These are phyloP conservation scores for Calephelis virginiensis DNA, from an alignment of 1,140 invertebrate genomes.

Conservation along the genomic window DNA sequence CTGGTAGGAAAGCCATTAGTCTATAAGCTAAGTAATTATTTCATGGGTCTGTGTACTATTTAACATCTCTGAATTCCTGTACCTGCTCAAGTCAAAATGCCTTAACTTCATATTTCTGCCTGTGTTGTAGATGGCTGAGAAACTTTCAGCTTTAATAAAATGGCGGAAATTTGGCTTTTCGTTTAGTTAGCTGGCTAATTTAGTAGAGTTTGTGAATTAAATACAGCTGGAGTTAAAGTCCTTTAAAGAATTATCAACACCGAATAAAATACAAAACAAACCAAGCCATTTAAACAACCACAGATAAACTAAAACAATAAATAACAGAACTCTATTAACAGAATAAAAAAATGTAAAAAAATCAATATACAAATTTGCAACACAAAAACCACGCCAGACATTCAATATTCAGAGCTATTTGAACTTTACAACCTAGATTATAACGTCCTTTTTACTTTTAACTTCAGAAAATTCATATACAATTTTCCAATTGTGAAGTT, in stretches of 20 bases:
- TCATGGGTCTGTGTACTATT: too few relatives aligned
- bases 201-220: too few relatives aligned
- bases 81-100: too few relatives aligned
- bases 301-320: slow-evolving; percentile 12
- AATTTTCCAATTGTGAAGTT: slow-evolving; percentile 12
- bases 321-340: slow-evolving; percentile 11
- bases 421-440: neutral
- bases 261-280: neutral
- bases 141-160: too few relatives aligned
- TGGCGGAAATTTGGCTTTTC: too few relatives aligned
- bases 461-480: slow-evolving; percentile 8
- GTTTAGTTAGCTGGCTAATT: too few relatives aligned
- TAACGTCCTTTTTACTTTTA: slow-evolving; percentile 10
- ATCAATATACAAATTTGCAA: slow-evolving; percentile 14
- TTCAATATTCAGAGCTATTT: slow-evolving; percentile 5
- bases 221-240: neutral
- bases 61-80: too few relatives aligned
- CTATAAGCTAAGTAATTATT: too few relatives aligned
- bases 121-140: too few relatives aligned
- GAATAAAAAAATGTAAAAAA: slow-evolving; percentile 6
- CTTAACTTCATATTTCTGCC: too few relatives aligned
- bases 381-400: slow-evolving; percentile 8
- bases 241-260: neutral
- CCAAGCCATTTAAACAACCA: neutral
- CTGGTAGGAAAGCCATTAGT: too few relatives aligned